These are phyloP conservation scores for Epinephelus cyanopodus DNA, from an alignment of 2,113 vertebrate genomes.

Conservation along the genomic window DNA sequence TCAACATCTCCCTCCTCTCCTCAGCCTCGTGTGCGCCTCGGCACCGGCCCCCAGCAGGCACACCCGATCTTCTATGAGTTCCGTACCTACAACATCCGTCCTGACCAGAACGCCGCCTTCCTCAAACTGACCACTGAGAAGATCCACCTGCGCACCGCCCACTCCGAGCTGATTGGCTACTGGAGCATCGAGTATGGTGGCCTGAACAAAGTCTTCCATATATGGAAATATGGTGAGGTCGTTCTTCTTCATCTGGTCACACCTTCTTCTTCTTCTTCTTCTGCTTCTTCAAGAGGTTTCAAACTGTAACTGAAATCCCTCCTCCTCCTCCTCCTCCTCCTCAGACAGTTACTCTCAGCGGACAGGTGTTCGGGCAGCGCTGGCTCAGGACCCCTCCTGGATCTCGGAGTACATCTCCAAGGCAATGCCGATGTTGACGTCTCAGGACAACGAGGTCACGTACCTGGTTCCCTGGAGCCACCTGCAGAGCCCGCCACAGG, in stretches of 20 bases:
- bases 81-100: conserved; percentile 89
- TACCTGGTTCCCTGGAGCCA: conserved; percentile 94
- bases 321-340: background rate
- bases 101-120: conserved; percentile 88
- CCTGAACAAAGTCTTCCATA: conserved; percentile 91
- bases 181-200: conserved; percentile 92
- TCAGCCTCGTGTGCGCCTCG: conserved; percentile 74
- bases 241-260: background rate
- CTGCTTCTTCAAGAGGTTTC: background rate
- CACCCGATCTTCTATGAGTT: conserved; percentile 91
- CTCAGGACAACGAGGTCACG: conserved; percentile 89
- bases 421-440: conserved; percentile 83
- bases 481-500: conserved; percentile 86
- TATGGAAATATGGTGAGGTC: conserved; percentile 92
- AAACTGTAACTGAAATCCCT: background rate
- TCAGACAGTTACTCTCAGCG: conserved; percentile 91
- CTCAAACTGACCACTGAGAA: conserved; percentile 86
- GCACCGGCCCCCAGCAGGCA: conserved; percentile 85
- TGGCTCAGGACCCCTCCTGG: conserved; percentile 90
- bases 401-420: conserved; percentile 86
- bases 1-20: background rate
- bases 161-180: conserved; percentile 91
- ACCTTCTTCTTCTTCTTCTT: background rate
- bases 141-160: conserved; percentile 88
- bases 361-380: conserved; percentile 84